phyloP scores from a whole-genome alignment of 2,797 vertebrate species.

The Xenentodon cancila region DNA sequence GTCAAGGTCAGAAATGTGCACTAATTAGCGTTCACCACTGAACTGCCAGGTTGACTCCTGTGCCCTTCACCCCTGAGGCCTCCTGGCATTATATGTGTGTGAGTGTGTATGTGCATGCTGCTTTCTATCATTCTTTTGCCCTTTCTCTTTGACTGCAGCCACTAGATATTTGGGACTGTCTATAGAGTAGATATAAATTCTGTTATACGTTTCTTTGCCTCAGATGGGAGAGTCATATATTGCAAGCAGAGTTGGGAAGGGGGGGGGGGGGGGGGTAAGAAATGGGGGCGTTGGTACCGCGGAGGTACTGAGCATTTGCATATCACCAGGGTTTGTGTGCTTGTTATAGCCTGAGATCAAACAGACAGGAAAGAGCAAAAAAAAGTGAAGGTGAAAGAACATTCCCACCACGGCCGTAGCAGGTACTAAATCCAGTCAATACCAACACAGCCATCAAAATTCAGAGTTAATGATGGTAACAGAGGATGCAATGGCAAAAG shows the following conservation, averaged over 20 bases:
- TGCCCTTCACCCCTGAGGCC: conserved; percentile 71
- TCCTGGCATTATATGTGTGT: conserved; percentile 50
- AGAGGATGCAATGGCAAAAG: conserved; percentile 66
- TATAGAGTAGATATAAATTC: conserved; percentile 53
- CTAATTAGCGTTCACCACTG: conserved; percentile 78
- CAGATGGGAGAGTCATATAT: conserved; percentile 72
- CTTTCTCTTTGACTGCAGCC: conserved; percentile 50
- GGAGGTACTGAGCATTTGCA: conserved; percentile 63
- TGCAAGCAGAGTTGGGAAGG: conserved; percentile 65
- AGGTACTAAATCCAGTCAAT: conserved; percentile 50
- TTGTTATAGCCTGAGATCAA: conserved; percentile 80
- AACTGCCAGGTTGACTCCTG: conserved; percentile 67
- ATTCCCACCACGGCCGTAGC: conserved; percentile 26
- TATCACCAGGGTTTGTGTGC: conserved; percentile 74
- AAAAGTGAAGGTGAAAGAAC: conserved; percentile 45
- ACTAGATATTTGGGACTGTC: conserved; percentile 61
- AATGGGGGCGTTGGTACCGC: conserved; percentile 30
- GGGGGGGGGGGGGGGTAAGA: conserved; percentile 11
- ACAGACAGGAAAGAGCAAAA: conserved; percentile 57
- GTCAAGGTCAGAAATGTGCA: conserved; percentile 78
- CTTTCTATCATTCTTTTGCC: conserved; percentile 61
- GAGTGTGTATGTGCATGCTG: conserved; percentile 40
- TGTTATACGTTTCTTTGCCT: conserved; percentile 58
- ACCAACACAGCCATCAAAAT: conserved; percentile 54
- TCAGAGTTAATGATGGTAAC: conserved; percentile 61